phyloP scores from a whole-genome alignment of 1,140 invertebrate genomes.

The Drosophila nigromelanica region DNA sequence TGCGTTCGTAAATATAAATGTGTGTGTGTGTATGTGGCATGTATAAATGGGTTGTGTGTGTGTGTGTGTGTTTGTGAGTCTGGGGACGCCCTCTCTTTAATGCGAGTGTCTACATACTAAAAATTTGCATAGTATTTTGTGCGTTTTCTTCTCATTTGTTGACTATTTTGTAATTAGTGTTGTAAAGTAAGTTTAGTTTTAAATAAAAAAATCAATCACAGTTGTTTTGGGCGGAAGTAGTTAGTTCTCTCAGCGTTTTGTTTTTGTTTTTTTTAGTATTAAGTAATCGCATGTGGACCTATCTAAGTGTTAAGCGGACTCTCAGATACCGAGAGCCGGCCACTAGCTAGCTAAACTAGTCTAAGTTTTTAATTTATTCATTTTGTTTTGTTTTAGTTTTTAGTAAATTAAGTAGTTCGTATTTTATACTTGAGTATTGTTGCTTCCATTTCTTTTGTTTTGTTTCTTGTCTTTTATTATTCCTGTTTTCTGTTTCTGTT shows the following conservation, averaged over 20 bases:
- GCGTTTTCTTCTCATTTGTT: conserved; percentile 36
- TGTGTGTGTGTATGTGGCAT: conserved; percentile 10
- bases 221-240: conserved; percentile 84
- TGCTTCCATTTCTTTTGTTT: conserved; percentile 53
- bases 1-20: conserved; percentile 39
- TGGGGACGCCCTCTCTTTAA: conserved; percentile 29
- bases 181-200: conserved; percentile 65
- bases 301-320: conserved; percentile 51
- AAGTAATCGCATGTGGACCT: conserved; percentile 72
- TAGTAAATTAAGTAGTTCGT: conserved; percentile 62
- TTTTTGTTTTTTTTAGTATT: conserved; percentile 44
- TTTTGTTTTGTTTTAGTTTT: conserved; percentile 48
- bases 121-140: conserved; percentile 72
- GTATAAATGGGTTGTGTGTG: conserved; percentile 14
- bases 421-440: conserved; percentile 84
- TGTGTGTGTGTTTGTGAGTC: conserved; percentile 9
- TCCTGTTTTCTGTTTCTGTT: conserved; percentile 43
- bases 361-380: conserved; percentile 35
- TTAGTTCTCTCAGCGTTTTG: conserved; percentile 46
- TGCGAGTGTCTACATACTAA: conserved; percentile 52
- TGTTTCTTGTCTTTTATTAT: conserved; percentile 36
- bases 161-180: conserved; percentile 53
- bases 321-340: conserved; percentile 26
- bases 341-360: conserved; percentile 35
- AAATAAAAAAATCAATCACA: conserved; percentile 82